These are phyloP conservation scores for Drosophila yooni DNA, from an alignment of 2,888 invertebrate genomes.

Conservation along the genomic window DNA sequence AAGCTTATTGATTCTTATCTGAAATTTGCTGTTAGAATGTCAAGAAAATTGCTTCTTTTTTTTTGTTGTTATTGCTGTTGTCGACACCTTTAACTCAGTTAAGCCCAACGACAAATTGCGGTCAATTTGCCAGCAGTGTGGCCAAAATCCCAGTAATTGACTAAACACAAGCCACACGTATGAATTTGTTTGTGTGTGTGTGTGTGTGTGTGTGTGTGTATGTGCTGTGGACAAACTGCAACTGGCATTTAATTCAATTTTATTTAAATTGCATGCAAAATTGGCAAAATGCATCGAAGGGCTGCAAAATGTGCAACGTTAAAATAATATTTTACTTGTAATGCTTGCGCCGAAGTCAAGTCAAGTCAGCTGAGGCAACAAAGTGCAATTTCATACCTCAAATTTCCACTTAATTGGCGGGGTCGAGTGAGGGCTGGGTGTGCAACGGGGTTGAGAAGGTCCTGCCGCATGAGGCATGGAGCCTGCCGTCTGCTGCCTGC, in stretches of 20 bases:
- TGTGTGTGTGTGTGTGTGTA: slow-evolving; percentile 23
- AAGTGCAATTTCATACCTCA: slow-evolving; percentile 72
- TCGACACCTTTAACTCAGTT: slow-evolving; percentile 30
- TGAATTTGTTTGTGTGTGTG: slow-evolving; percentile 10
- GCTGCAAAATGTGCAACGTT: slow-evolving; percentile 28
- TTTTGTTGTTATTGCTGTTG: slow-evolving; percentile 19
- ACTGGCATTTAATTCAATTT: slow-evolving; percentile 72
- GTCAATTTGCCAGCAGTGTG: slow-evolving; percentile 53
- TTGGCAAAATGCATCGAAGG: slow-evolving; percentile 48
- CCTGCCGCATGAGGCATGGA: slow-evolving; percentile 22
- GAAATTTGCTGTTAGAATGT: slow-evolving; percentile 2
- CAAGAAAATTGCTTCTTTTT: slow-evolving; percentile 36
- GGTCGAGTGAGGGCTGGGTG: not conserved
- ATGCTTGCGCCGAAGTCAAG: slow-evolving; percentile 42
- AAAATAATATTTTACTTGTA: slow-evolving; percentile 69
- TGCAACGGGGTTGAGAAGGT: slow-evolving; percentile 6
- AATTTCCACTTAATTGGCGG: slow-evolving; percentile 77
- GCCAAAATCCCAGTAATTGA: slow-evolving; percentile 58
- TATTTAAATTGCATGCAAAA: slow-evolving; percentile 73
- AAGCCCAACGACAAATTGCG: slow-evolving; percentile 28
- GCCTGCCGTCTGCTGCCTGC: slow-evolving; percentile 12
- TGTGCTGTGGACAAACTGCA: slow-evolving; percentile 31
- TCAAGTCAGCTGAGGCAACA: slow-evolving; percentile 20
- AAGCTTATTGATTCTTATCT: not conserved
- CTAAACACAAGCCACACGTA: slow-evolving; percentile 14